Evolutionary conservation across 2,888 invertebrate species (phyloP).

Genomic region (Tolmerus cingulatus): DNA sequence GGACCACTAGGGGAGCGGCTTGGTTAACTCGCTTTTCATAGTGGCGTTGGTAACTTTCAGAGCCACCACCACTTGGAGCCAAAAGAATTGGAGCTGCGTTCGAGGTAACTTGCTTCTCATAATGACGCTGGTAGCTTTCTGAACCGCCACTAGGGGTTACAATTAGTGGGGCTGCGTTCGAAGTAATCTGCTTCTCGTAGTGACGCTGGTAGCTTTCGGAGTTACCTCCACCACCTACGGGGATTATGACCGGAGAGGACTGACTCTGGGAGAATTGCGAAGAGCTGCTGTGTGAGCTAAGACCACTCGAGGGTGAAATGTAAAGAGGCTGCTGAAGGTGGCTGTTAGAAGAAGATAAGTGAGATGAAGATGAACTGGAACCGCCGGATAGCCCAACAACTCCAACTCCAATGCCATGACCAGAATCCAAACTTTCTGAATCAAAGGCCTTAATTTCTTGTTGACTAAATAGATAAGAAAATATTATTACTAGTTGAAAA

Average conservation of each 20-base stretch:
- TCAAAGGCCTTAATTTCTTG: background rate
- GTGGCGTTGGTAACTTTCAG: conserved; percentile 52
- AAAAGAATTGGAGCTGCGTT: conserved; percentile 51
- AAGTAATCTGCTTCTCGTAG: conserved; percentile 54
- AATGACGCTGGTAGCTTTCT: conserved; percentile 55
- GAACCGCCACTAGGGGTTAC: conserved; percentile 53
- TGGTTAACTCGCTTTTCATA: conserved; percentile 51
- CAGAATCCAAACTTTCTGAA: background rate
- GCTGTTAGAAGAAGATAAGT: conserved; percentile 20
- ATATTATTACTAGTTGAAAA: background rate
- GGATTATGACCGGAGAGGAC: conserved; percentile 50
- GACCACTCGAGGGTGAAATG: conserved; percentile 50
- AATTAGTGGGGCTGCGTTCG: conserved; percentile 51
- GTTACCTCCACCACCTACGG: conserved; percentile 51
- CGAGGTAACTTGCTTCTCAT: conserved; percentile 54
- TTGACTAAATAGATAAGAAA: background rate
- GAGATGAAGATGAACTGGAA: conserved; percentile 22
- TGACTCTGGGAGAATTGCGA: conserved; percentile 51
- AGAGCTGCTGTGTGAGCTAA: conserved; percentile 46
- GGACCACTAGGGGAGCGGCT: conserved; percentile 50
- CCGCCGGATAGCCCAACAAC: conserved; percentile 46
- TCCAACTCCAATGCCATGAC: conserved; percentile 46
- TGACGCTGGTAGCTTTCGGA: conserved; percentile 57
- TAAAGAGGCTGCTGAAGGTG: conserved; percentile 49
- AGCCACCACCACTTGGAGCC: conserved; percentile 50